phyloP scores from a whole-genome alignment of 2,888 invertebrate species.

The Cephus nigrinus region DNA sequence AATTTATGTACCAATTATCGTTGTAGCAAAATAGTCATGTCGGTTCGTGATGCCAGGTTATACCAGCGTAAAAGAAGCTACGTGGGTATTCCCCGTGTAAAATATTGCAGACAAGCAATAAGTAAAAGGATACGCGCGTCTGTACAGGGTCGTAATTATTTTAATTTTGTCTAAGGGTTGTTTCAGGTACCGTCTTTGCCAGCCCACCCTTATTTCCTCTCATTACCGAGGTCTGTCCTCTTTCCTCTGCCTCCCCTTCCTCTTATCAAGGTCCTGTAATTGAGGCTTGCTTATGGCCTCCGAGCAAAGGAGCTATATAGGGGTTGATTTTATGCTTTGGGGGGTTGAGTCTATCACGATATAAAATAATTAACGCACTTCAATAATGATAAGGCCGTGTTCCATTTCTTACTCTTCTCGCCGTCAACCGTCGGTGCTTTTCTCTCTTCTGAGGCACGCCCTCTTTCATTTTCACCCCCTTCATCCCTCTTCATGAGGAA shows the following conservation, averaged over 20 bases:
- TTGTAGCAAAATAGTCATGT: neutral
- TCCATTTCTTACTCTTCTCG: neutral
- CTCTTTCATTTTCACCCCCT: neutral
- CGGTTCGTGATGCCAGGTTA: neutral
- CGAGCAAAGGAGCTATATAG: neutral
- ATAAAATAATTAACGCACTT: neutral
- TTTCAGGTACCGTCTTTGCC: neutral
- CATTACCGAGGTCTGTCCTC: neutral
- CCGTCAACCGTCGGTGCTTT: neutral
- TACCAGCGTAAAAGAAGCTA: neutral
- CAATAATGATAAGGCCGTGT: neutral
- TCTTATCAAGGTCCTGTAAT: neutral
- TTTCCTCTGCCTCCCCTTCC: neutral
- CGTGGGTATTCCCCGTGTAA: neutral
- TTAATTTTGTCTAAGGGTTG: neutral
- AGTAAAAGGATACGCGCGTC: neutral
- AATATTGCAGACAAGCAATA: neutral
- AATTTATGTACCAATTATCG: neutral
- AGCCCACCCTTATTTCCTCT: neutral
- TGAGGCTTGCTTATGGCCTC: neutral
- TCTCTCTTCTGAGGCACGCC: neutral
- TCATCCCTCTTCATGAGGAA: neutral
- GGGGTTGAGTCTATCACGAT: neutral
- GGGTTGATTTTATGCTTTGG: neutral
- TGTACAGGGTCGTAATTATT: neutral